These are phyloP conservation scores for Odontocolon sp. DNA, from an alignment of 2,888 invertebrate genomes.

Conservation along the genomic window DNA sequence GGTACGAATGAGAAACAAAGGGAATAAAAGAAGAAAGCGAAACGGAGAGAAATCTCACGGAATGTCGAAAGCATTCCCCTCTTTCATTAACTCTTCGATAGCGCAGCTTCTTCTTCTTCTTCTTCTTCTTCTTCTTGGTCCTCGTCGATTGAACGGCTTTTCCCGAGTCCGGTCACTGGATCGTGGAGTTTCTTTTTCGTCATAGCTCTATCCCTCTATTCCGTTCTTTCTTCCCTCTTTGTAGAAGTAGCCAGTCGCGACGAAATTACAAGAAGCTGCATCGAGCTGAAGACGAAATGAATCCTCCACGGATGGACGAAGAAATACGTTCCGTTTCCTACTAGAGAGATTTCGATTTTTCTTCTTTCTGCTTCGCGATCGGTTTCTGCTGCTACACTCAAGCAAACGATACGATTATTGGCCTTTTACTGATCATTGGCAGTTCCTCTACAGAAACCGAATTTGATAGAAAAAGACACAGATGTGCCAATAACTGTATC, in stretches of 20 bases:
- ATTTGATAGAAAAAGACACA: no score
- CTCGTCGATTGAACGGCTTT: conserved; percentile 54
- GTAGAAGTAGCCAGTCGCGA: conserved; percentile 17
- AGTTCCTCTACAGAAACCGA: no score
- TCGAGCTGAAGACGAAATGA: conserved; percentile 42
- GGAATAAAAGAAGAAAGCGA: conserved; percentile 7
- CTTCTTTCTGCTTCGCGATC: background rate
- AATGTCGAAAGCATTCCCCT: conserved; percentile 54
- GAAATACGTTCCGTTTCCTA: conserved; percentile 30
- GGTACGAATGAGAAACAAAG: conserved; percentile 9
- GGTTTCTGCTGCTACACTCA: no score
- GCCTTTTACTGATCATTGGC: no score
- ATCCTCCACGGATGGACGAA: conserved; percentile 36
- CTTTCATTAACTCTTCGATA: conserved; percentile 57
- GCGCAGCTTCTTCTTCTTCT: conserved; percentile 46
- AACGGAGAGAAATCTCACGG: conserved; percentile 33
- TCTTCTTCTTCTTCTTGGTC: conserved; percentile 19
- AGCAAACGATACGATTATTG: no score
- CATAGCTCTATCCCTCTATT: conserved; percentile 25
- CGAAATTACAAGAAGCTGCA: conserved; percentile 52
- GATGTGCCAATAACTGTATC: no score
- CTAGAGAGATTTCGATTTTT: conserved; percentile 20
- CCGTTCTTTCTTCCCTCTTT: no score
- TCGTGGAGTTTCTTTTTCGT: conserved; percentile 33
- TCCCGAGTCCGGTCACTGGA: background rate